Base-by-base conservation (phyloP, 2,113 vertebrate species). In the Drymodes brunneopygia region DNA sequence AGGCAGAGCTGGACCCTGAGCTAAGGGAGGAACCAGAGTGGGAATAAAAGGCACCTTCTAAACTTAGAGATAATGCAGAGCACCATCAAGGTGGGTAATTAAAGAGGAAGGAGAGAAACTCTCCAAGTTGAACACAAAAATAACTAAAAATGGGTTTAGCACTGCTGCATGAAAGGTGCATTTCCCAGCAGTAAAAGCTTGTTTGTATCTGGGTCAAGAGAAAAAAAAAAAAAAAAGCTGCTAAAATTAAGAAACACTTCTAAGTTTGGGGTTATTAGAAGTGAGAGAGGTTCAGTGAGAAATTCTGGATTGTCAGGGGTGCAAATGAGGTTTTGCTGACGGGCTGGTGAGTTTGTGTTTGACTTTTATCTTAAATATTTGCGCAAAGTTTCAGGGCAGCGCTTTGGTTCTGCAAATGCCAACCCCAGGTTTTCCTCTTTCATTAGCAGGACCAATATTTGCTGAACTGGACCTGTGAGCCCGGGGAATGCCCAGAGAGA, bases 121-220 rank as follows among this genome's bases (percentile, higher is more conserved):
- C 72, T 66, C 13, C 11, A 23, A 7, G 48, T 72, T 62, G 44
- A 72, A 50, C 22, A 29, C 6, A 79, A 20, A 78, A 92, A 67
- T 31, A 87, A 81, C 19, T 11, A 48, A n/a, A n/a, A n/a, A 48
- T 6, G 31, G 53, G 21, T 78, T 48, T 33, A 64, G 69, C 20
- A 7, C n/a, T 86, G 77, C 65, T 91, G 86, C 44, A 11, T 1
- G 38, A 90, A 44, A 40, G 0, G n/a, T 57, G 84, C 48, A 78
- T 92, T 92, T 94, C 94, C 90, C 95, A 57, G 4, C 14, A 60
- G 86, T 47, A 84, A 67, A 92, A 84, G 47, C 50, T 73, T 78
- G 23, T 90, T 88, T 78, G 45, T 70, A 88, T 90, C 82, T 94
- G 88, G 83, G 89, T 88, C 86, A 86, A 31, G 89, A 67, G 61